These are phyloP conservation scores for Tetragnatha montana DNA, from an alignment of 2,888 invertebrate genomes.

Conservation along the genomic window DNA sequence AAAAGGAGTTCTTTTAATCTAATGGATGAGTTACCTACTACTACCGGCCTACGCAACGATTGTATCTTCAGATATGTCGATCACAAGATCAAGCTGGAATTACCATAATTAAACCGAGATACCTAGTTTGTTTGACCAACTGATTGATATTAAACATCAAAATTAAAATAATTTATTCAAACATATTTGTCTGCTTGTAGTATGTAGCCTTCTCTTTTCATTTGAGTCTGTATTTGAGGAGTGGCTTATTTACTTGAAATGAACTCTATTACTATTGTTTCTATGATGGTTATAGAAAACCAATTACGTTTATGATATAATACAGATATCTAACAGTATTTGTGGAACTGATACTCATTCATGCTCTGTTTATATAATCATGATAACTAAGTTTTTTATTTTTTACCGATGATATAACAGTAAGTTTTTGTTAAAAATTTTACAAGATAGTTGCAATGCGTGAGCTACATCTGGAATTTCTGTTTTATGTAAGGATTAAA, in stretches of 20 bases:
- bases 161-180: slow-evolving; percentile 1
- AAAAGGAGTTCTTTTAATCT: not conserved
- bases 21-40: not conserved
- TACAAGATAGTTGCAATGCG: too few relatives aligned
- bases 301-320: too few relatives aligned
- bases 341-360: too few relatives aligned
- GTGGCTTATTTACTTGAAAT: not conserved
- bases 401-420: too few relatives aligned
- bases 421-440: too few relatives aligned
- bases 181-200: not conserved
- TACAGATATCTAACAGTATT: too few relatives aligned
- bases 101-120: not conserved
- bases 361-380: too few relatives aligned
- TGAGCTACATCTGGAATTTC: too few relatives aligned
- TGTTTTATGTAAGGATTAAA: too few relatives aligned
- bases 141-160: not conserved
- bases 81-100: not conserved
- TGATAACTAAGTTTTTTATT: too few relatives aligned
- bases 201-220: not conserved
- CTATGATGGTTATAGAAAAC: too few relatives aligned
- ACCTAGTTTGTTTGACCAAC: not conserved
- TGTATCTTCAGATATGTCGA: not conserved
- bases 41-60: not conserved
- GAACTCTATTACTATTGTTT: too few relatives aligned
- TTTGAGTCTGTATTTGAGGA: not conserved